Conservation (phyloP, 2,888 invertebrate species). For the Agrotis puta region DNA sequence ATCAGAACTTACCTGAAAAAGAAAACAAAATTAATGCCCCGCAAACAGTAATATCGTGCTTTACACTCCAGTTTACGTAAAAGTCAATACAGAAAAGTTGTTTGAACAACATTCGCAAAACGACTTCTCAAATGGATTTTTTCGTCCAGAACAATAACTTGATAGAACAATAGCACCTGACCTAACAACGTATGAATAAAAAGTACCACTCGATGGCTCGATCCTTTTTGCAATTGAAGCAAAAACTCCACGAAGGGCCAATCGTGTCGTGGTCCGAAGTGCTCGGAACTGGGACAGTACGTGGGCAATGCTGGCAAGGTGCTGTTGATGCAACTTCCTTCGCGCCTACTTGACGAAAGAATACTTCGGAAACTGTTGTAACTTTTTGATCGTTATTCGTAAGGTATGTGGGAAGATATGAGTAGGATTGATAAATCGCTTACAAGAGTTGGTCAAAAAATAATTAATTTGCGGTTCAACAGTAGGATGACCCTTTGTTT, state of each 20-base stretch:
- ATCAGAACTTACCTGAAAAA: conserved; percentile 68
- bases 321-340: conserved; percentile 86
- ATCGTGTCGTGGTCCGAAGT: conserved; percentile 67
- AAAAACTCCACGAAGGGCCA: conserved; percentile 77
- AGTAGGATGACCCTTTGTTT: conserved; percentile 24
- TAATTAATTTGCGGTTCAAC: conserved; percentile 13
- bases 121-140: conserved; percentile 66
- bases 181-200: conserved; percentile 58
- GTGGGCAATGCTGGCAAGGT: conserved; percentile 77
- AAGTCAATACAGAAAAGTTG: conserved; percentile 52
- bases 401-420: conserved; percentile 54
- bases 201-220: conserved; percentile 48
- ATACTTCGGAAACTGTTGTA: conserved; percentile 70
- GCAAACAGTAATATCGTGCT: conserved; percentile 28
- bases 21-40: conserved; percentile 48
- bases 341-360: conserved; percentile 79
- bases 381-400: conserved; percentile 57
- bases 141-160: conserved; percentile 71
- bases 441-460: conserved; percentile 29
- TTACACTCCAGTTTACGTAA: conserved; percentile 28
- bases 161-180: conserved; percentile 70
- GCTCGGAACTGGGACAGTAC: conserved; percentile 73
- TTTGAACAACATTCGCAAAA: conserved; percentile 65
- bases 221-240: conserved; percentile 67
- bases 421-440: conserved; percentile 51